A percentile compares a stretch with the other conserved stretches of the same genome.
Evolutionary conservation across 2,113 vertebrate genomes (phyloP).

Genomic region (Petroica traversi): DNA sequence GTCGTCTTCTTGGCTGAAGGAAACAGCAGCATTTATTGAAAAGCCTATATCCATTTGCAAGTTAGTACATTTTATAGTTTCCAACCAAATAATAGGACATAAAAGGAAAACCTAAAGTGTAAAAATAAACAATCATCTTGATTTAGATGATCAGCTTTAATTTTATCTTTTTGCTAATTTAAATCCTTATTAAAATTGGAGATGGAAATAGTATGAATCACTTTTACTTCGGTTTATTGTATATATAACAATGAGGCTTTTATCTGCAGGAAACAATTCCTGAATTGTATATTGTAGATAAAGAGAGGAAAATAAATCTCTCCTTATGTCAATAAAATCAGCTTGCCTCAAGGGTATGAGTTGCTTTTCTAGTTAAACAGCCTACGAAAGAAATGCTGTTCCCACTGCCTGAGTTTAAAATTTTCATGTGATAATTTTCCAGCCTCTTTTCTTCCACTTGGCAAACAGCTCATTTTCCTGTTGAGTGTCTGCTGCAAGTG

Average conservation of each 20-base stretch:
- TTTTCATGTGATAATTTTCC: background rate
- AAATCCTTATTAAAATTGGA: constrained; percentile 8
- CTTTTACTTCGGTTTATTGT: constrained; percentile 49
- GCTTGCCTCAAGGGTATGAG: constrained; percentile 1
- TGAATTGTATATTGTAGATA: constrained; percentile 35
- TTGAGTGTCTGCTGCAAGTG: background rate
- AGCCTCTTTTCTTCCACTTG: background rate
- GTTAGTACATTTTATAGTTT: background rate
- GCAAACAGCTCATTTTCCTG: background rate
- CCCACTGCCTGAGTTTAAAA: background rate
- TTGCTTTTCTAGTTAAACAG: constrained; percentile 9
- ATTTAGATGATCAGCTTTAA: background rate
- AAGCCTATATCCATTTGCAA: background rate
- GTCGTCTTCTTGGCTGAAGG: background rate
- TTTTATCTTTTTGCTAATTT: constrained; percentile 19
- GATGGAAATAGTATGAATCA: constrained; percentile 1
- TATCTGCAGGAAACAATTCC: constrained; percentile 58
- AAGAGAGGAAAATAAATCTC: constrained; percentile 58
- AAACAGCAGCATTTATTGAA: constrained; percentile 12
- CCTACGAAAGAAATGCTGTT: background rate
- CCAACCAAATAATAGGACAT: background rate
- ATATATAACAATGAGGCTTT: constrained; percentile 44
- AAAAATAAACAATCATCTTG: background rate
- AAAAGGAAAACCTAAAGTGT: background rate
- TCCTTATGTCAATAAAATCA: constrained; percentile 53